phyloP scores from a whole-genome alignment of 2,113 vertebrate genomes.

The Oenanthe oenanthe region DNA sequence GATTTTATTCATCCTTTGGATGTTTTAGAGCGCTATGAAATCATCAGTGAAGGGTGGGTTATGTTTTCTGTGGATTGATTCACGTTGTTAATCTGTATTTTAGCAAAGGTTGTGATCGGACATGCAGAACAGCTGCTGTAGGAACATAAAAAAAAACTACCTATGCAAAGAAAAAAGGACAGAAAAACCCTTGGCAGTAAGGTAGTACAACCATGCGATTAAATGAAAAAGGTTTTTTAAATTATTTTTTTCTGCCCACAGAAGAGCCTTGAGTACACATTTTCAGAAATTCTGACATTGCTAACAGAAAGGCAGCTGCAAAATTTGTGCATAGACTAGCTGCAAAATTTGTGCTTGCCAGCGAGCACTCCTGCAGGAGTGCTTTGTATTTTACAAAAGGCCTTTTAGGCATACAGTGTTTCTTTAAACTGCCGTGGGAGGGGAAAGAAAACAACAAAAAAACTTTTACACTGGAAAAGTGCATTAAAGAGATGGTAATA shows the following conservation, averaged over 20 bases:
- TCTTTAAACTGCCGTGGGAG: background rate
- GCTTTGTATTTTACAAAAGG: background rate
- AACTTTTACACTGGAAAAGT: background rate
- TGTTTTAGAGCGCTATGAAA: background rate
- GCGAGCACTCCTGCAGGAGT: background rate
- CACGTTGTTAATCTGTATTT: background rate
- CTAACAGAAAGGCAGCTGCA: background rate
- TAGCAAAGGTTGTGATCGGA: background rate
- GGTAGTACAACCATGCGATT: background rate
- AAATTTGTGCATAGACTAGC: background rate
- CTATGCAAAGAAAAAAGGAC: background rate
- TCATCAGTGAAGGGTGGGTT: background rate
- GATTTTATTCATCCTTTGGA: background rate
- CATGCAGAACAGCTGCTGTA: background rate
- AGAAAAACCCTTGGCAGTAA: background rate
- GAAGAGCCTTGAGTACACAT: background rate
- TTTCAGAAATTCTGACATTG: background rate
- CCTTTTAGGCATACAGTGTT: background rate
- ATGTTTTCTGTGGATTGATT: background rate
- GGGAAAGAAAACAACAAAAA: background rate
- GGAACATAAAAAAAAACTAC: background rate
- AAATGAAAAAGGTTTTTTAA: accelerated
- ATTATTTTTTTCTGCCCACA: background rate
- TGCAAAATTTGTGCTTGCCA: background rate
- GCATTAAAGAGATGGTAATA: background rate